Evolutionary conservation across 2,888 invertebrate genomes (phyloP).

Genomic region (Tigriopus californicus): DNA sequence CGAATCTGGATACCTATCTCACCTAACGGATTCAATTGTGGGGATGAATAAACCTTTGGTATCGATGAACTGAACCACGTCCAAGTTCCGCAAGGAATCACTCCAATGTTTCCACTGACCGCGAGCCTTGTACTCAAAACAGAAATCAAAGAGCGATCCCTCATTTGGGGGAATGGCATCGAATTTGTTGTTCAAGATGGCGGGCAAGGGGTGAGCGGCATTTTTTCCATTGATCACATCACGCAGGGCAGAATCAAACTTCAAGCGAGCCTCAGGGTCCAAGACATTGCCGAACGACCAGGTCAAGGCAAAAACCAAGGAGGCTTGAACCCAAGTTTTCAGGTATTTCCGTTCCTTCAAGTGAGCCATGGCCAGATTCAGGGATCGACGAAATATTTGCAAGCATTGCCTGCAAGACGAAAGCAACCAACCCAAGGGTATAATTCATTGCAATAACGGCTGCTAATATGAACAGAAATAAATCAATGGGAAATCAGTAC

Average conservation of each 20-base stretch:
- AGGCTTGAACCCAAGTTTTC: constrained; percentile 46
- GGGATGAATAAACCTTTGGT: constrained; percentile 31
- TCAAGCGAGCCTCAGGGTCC: constrained; percentile 49
- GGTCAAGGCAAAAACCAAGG: constrained; percentile 48
- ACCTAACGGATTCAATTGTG: constrained; percentile 31
- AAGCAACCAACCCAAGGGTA: too few relatives aligned
- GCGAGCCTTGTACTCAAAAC: constrained; percentile 46
- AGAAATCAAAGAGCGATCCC: constrained; percentile 58
- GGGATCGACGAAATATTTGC: too few relatives aligned
- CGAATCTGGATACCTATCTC: too few relatives aligned
- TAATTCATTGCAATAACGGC: too few relatives aligned
- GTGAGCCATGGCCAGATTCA: not conserved
- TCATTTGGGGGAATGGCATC: constrained; percentile 40
- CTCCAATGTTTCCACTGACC: constrained; percentile 20
- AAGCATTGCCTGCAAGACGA: too few relatives aligned
- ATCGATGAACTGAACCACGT: constrained; percentile 17
- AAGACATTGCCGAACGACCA: constrained; percentile 65
- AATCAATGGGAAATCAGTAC: too few relatives aligned
- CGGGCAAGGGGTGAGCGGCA: not conserved
- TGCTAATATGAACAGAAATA: too few relatives aligned
- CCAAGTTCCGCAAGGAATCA: constrained; percentile 35
- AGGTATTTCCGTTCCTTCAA: constrained; percentile 15
- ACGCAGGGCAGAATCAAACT: constrained; percentile 56
- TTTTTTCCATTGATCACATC: constrained; percentile 4
- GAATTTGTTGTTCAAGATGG: constrained; percentile 8